Evolutionary conservation across 92 coral and sea anemone species (phyloP).

Genomic region (Actinostola sp.): DNA sequence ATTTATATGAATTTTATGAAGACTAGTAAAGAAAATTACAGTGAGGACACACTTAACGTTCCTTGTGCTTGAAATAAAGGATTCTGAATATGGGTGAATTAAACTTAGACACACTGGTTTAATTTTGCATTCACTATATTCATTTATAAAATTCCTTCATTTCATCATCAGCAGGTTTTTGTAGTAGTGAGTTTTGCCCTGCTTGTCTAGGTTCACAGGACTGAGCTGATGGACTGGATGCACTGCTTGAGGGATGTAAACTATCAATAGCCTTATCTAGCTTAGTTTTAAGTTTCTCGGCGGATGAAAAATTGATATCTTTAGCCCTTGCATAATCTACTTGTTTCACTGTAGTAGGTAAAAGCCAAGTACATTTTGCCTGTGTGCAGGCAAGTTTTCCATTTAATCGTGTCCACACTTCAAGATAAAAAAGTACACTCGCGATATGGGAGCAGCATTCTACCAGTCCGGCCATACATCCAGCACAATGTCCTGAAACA

Average conservation of each 20-base stretch:
- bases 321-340: conserved; percentile 43
- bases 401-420: conserved; percentile 34
- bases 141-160: conserved; percentile 28
- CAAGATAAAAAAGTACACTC: conserved; percentile 43
- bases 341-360: conserved; percentile 23
- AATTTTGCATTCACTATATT: conserved; percentile 35
- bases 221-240: too few relatives aligned
- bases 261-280: conserved; percentile 25
- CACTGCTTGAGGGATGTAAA: conserved; percentile 1
- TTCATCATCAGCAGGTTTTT: conserved; percentile 15
- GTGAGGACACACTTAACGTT: too few relatives aligned
- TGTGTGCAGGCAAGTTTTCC: conserved; percentile 56
- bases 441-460: conserved; percentile 49
- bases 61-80: conserved; percentile 16
- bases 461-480: conserved; percentile 36
- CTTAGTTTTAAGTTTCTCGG: conserved; percentile 41
- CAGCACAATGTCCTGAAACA: conserved; percentile 29
- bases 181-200: not conserved
- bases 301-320: conserved; percentile 52
- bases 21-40: too few relatives aligned
- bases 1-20: too few relatives aligned
- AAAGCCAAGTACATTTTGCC: conserved; percentile 55
- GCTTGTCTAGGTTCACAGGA: conserved; percentile 9
- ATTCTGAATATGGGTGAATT: conserved; percentile 5
- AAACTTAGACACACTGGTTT: conserved; percentile 36